A percentile compares a stretch with the other conserved stretches of the same genome.
phyloP scores from a whole-genome alignment of 2,113 vertebrate species.

The Misgurnus anguillicaudatus region DNA sequence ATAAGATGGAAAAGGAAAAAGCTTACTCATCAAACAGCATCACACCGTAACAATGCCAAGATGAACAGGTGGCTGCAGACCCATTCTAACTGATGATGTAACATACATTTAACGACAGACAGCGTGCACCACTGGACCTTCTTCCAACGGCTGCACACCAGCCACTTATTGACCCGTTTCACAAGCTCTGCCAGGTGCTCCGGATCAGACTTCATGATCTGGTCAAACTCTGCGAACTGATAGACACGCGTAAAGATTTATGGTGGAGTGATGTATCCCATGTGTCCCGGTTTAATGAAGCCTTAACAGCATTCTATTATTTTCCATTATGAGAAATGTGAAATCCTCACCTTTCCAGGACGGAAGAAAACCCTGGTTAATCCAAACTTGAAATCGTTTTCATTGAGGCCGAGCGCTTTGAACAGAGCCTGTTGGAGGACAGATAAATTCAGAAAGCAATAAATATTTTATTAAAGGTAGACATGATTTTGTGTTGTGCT shows the following conservation, averaged over 20 bases:
- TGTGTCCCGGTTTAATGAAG: not conserved
- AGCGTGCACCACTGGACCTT: constrained; percentile 96
- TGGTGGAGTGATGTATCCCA: not conserved
- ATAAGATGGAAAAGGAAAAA: constrained; percentile 10
- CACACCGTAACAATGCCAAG: not conserved
- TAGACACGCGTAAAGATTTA: constrained; percentile 8
- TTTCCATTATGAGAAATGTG: not conserved
- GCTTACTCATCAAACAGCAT: constrained; percentile 38
- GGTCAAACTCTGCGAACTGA: constrained; percentile 98
- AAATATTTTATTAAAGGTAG: not conserved
- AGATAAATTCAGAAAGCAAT: constrained; percentile 28
- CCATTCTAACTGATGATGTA: not conserved
- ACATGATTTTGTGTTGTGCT: no score
- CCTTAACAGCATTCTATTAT: constrained; percentile 9
- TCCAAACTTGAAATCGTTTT: constrained; percentile 96
- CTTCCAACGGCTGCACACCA: constrained; percentile 94
- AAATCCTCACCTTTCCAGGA: constrained; percentile 88
- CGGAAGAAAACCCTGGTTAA: constrained; percentile 97
- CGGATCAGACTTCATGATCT: constrained; percentile 99
- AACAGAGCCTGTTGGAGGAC: constrained; percentile 84
- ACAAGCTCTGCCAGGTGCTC: constrained; percentile 93
- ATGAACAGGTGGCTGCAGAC: not conserved
- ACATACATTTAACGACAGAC: constrained; percentile 93
- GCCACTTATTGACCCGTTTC: constrained; percentile 92
- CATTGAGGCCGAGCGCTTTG: constrained; percentile 95